A percentile compares a stretch with the other conserved stretches of the same genome.
These are phyloP conservation scores for Halcyon badia DNA, from an alignment of 2,797 vertebrate species.

Conservation along the genomic window DNA sequence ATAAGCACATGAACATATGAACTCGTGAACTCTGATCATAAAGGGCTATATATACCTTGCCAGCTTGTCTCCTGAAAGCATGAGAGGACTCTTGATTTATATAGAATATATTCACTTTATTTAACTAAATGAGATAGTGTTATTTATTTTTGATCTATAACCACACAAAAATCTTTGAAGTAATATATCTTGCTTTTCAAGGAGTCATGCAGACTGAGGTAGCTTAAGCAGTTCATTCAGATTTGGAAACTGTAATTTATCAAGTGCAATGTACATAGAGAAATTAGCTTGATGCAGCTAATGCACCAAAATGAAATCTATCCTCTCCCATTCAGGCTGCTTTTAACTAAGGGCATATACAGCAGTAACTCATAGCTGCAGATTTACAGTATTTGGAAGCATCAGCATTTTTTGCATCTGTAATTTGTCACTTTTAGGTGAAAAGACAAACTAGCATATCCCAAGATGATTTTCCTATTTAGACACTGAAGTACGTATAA, in stretches of 20 bases:
- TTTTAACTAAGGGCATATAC: conserved; percentile 21
- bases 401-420: conserved; percentile 22
- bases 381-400: conserved; percentile 4
- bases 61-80: conserved; percentile 2
- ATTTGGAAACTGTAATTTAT: conserved; percentile 61
- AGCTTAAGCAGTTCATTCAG: conserved; percentile 38
- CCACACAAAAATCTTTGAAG: conserved; percentile 49
- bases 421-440: conserved; percentile 31
- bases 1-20: neutral
- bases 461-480: neutral
- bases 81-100: conserved; percentile 61
- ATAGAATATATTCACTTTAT: conserved; percentile 36
- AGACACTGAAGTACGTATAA: neutral
- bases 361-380: conserved; percentile 4
- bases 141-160: conserved; percentile 73
- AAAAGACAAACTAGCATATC: neutral
- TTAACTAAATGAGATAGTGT: conserved; percentile 58
- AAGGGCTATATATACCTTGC: neutral
- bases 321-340: neutral
- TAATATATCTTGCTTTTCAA: conserved; percentile 64
- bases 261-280: conserved; percentile 18
- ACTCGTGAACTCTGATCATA: neutral
- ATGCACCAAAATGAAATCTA: neutral
- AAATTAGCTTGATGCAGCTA: conserved; percentile 61
- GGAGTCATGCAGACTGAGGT: conserved; percentile 38